A percentile compares a stretch with the other conserved stretches of the same genome.
Evolutionary conservation across 1,140 invertebrate genomes (phyloP).

Genomic region (Procambarus clarkii): DNA sequence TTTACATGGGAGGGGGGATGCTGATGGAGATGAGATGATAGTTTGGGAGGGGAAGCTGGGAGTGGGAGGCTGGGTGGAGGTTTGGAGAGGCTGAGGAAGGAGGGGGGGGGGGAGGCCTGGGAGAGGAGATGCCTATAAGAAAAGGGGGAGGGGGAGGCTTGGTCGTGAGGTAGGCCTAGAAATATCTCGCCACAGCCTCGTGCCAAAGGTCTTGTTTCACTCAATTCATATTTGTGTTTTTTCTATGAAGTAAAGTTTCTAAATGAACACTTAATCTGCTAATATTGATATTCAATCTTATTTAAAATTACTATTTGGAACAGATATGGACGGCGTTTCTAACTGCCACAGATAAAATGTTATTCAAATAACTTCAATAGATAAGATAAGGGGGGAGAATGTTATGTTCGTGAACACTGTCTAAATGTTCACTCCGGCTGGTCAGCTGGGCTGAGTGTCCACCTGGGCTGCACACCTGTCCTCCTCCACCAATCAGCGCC

Average conservation of each 20-base stretch:
- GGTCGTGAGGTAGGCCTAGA: background rate
- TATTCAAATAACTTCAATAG: background rate
- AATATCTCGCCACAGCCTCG: background rate
- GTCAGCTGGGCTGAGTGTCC: background rate
- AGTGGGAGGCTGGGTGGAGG: background rate
- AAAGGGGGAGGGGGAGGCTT: no score
- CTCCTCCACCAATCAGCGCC: background rate
- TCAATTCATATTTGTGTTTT: background rate
- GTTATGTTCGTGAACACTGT: background rate
- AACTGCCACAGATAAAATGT: no score
- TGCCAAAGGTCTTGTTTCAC: background rate
- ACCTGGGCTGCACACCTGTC: conserved; percentile 8
- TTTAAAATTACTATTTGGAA: no score
- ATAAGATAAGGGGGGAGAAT: background rate
- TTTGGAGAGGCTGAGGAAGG: no score
- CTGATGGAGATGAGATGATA: background rate
- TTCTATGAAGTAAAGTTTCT: no score
- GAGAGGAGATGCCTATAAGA: no score
- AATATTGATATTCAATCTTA: no score
- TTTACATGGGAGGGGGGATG: no score
- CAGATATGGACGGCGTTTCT: no score
- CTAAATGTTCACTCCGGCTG: background rate
- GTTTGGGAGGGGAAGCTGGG: background rate
- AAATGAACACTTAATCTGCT: background rate
- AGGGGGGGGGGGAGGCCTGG: no score